These are phyloP conservation scores for Lepidurus couesii DNA, from an alignment of 1,140 invertebrate genomes.

Conservation along the genomic window DNA sequence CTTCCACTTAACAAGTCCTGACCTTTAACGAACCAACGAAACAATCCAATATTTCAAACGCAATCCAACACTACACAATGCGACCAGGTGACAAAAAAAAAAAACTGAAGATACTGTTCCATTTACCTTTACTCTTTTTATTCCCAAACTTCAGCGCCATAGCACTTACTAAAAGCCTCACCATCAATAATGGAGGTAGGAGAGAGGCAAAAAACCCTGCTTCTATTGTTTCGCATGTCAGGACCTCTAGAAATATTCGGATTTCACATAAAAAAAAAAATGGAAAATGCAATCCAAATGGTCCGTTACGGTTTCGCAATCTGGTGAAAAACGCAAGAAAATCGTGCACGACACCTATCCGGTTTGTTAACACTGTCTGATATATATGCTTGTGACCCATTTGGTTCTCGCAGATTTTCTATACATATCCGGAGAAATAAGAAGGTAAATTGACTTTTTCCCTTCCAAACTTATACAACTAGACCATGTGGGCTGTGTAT, in stretches of 20 bases:
- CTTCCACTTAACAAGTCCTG: constrained; percentile 1
- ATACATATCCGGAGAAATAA: too few relatives aligned
- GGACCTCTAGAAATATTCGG: neutral
- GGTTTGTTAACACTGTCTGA: neutral
- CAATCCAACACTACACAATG: neutral
- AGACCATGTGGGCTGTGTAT: too few relatives aligned
- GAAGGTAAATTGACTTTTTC: too few relatives aligned
- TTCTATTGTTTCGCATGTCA: constrained; percentile 4
- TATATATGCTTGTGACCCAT: neutral
- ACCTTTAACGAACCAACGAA: neutral
- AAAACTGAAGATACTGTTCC: neutral
- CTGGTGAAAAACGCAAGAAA: neutral
- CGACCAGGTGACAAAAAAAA: neutral
- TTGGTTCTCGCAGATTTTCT: neutral
- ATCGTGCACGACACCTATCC: neutral
- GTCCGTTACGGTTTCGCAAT: constrained; percentile 14
- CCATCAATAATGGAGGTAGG: neutral
- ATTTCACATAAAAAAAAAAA: neutral
- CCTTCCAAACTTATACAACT: too few relatives aligned
- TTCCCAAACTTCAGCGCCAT: neutral
- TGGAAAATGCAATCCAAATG: neutral
- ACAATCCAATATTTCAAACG: neutral
- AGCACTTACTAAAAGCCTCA: neutral
- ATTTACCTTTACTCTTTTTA: neutral
- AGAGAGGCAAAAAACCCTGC: neutral